Evolutionary conservation across 2,113 vertebrate species (phyloP).

Genomic region (Notothenia coriiceps): DNA sequence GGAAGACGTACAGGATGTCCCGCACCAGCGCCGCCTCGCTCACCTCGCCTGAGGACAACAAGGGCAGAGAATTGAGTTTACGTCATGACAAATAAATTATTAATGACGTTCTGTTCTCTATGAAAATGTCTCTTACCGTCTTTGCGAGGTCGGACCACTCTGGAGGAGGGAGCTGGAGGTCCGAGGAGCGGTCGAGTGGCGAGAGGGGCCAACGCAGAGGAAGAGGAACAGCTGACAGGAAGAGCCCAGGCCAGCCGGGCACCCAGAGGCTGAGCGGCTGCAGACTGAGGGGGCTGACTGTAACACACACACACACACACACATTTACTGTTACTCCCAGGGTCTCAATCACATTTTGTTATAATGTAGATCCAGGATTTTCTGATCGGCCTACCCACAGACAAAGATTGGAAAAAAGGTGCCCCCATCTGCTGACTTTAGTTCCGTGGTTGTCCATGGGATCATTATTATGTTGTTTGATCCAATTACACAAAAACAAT

Average conservation of each 20-base stretch:
- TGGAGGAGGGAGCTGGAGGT: slow-evolving; percentile 76
- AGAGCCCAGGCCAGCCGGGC: slow-evolving; percentile 93
- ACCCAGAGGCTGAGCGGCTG: slow-evolving; percentile 86
- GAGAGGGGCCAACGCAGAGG: slow-evolving; percentile 83
- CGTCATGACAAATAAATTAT: not conserved
- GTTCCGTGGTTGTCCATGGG: no score
- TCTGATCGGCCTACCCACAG: no score
- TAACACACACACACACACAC: slow-evolving; percentile 19
- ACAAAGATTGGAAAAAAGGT: no score
- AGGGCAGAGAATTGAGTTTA: slow-evolving; percentile 7
- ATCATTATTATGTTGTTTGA: no score
- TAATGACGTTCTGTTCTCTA: not conserved
- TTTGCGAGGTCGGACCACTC: slow-evolving; percentile 80
- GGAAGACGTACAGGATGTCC: slow-evolving; percentile 98
- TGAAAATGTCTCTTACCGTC: slow-evolving; percentile 85
- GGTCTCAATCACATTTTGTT: not conserved
- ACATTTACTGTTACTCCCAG: not conserved
- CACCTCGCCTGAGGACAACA: slow-evolving; percentile 83
- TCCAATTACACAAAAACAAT: no score
- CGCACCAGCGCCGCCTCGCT: slow-evolving; percentile 91
- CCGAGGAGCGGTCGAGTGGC: slow-evolving; percentile 84
- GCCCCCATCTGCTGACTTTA: no score
- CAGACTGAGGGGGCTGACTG: slow-evolving; percentile 86
- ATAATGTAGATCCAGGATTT: no score
- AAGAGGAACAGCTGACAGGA: slow-evolving; percentile 84